Evolutionary conservation across 2,113 vertebrate genomes (phyloP), one percentile per base, ranked within the genome.

Genomic region (Heloderma charlesbogerti): DNA sequence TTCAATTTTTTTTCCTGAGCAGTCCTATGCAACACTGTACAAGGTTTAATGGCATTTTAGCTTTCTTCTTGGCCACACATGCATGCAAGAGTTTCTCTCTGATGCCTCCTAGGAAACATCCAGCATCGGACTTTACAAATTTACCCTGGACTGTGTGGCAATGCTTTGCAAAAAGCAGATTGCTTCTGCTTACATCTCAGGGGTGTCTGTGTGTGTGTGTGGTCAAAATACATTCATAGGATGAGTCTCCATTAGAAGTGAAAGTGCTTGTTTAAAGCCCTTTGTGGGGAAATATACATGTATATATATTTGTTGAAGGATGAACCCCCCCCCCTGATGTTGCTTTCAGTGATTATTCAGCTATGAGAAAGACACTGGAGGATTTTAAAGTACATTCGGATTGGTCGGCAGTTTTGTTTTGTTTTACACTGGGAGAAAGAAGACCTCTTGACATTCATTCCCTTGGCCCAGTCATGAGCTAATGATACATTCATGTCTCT

Each of bases 201-300:
- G 29, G 60, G n/a, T 83, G 34, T 16, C 6, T 25, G 18, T 57
- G 48, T 31, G 29, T n/a, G 18, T 3, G 12, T 57, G 48, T 40
- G 54, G 85, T 10, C 40, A 66, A 80, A 80, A 79, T 80, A 88
- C 60, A 79, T 88, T 88, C 60, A 12, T 67, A 60, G 60, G 87
- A 79, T 79, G 74, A 60, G 29, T 60, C 72, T 6, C n/a, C 29
- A 72, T 6, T 48, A 22, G 66, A 48, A 22, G 25, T 29, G 37
- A 79, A 67, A 79, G 57, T 88, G 87, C 87, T 79, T 67, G 10
- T n/a, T 88, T 67, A 66, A 88, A 88, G 60, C 43, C 87, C 77
- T 48, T 86, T 51, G 31, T 34, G 87, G 75, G 40, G 43, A 40
- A 43, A 88, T 13, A 43, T 60, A 10, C 10, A 37, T 34, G 18